Evolutionary conservation across 2,113 vertebrate genomes (phyloP), one percentile per base, ranked within the genome.

Genomic region (Clinocottus analis): DNA sequence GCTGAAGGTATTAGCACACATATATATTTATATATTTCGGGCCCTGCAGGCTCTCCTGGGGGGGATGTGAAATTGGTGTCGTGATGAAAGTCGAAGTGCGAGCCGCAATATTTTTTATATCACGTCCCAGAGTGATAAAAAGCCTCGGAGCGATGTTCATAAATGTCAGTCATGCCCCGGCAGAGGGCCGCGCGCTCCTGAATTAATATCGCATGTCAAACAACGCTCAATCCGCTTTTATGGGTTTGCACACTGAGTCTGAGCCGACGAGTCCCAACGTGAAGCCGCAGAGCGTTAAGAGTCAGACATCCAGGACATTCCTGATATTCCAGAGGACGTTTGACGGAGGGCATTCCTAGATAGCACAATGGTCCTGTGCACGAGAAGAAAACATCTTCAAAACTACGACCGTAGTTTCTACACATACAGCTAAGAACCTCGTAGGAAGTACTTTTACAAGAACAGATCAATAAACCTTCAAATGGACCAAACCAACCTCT

Each of bases 171-270:
- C 85, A 72, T 64, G 74, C 56, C 79, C 76, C 21, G n/a, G 85
- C 78, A 72, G 71, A 79, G 58, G 45, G 53, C 71, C 35, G 19
- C 35, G 19, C 21, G 3, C 63, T 8, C 49, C 75, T 78, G 75
- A 76, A 83, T 86, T 91, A 72, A 85, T 85, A 84, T 80, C 80
- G 55, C 16, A 83, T 68, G 83, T 84, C 80, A 83, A 82, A 83
- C 88, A 80, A 79, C 55, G 71, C 74, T 73, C 53, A 2, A 49
- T 77, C 55, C 23, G 45, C 2, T 77, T 87, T 86, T 79, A 80
- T 82, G 33, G 31, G 49, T 56, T 73, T 58, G 49, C 80, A 74
- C 64, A 56, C 35, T 29, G 13, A 31, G 76, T 49, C 77, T 49
- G 56, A 79, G 79, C 79, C 79, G 71, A 79, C 82, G 35, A 77